phyloP scores from a whole-genome alignment of 2,888 invertebrate species.

The Epinotia nisella region DNA sequence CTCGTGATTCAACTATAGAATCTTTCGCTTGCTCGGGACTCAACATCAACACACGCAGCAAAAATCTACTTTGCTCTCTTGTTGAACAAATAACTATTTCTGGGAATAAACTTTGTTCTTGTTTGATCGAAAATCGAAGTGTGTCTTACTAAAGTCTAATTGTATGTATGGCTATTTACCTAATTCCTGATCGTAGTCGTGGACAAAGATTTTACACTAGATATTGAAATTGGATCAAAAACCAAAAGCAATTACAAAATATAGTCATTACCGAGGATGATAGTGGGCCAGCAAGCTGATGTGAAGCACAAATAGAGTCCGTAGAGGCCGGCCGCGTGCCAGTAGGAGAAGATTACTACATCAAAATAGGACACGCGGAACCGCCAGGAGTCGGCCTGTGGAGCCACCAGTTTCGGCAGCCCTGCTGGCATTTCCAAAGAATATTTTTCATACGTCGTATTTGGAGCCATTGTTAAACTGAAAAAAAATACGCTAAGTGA shows the following conservation, averaged over 20 bases:
- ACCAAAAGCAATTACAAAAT: too few relatives aligned
- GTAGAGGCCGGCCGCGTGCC: slow-evolving; percentile 3
- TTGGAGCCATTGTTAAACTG: slow-evolving; percentile 1
- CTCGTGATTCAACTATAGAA: too few relatives aligned
- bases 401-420: slow-evolving; percentile 4
- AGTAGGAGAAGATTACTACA: neutral
- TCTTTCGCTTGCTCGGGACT: too few relatives aligned
- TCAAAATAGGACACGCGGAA: slow-evolving; percentile 4
- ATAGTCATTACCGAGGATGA: slow-evolving; percentile 4
- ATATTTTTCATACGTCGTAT: neutral
- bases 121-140: too few relatives aligned
- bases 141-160: too few relatives aligned
- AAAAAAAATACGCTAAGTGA: too few relatives aligned
- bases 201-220: neutral
- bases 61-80: too few relatives aligned
- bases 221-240: neutral
- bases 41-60: too few relatives aligned
- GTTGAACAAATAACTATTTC: too few relatives aligned
- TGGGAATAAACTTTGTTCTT: too few relatives aligned
- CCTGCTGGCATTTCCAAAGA: neutral
- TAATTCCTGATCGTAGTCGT: too few relatives aligned
- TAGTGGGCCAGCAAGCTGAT: slow-evolving; percentile 1
- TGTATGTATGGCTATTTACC: too few relatives aligned
- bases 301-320: slow-evolving; percentile 16
- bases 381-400: slow-evolving; percentile 11